A percentile compares a stretch with the other conserved stretches of the same genome.
Evolutionary conservation across 2,888 invertebrate genomes (phyloP).

Genomic region (Quadroppia sp.): DNA sequence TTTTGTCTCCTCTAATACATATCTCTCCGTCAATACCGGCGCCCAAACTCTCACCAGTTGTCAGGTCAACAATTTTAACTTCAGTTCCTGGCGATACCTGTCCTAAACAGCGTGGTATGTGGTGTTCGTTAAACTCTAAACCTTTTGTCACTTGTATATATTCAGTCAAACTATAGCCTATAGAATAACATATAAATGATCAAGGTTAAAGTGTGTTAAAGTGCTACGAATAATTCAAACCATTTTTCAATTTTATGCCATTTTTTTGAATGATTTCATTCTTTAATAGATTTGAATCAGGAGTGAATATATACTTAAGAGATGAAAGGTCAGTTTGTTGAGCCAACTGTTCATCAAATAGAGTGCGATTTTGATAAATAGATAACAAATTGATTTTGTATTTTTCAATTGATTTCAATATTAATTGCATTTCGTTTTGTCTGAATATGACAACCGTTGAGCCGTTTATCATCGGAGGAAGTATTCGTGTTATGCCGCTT

Average conservation of each 20-base stretch:
- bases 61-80: conserved; percentile 28
- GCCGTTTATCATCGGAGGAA: background rate
- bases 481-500: too few relatives aligned
- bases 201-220: background rate
- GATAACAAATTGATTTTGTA: background rate
- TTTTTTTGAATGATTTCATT: background rate
- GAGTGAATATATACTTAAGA: background rate
- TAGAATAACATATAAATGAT: background rate
- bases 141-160: background rate
- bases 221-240: background rate
- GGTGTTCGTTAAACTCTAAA: background rate
- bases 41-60: conserved; percentile 15
- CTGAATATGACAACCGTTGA: background rate
- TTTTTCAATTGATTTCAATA: background rate
- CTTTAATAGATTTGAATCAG: background rate
- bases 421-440: background rate
- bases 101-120: conserved; percentile 14
- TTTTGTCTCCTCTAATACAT: background rate
- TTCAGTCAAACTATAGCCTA: conserved; percentile 8
- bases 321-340: background rate
- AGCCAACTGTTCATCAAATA: background rate
- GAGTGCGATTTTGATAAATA: too few relatives aligned
- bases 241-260: background rate
- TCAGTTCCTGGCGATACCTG: background rate
- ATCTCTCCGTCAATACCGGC: conserved; percentile 28